phyloP scores from a whole-genome alignment of 2,888 invertebrate species.

The Lysandra bellargus region DNA sequence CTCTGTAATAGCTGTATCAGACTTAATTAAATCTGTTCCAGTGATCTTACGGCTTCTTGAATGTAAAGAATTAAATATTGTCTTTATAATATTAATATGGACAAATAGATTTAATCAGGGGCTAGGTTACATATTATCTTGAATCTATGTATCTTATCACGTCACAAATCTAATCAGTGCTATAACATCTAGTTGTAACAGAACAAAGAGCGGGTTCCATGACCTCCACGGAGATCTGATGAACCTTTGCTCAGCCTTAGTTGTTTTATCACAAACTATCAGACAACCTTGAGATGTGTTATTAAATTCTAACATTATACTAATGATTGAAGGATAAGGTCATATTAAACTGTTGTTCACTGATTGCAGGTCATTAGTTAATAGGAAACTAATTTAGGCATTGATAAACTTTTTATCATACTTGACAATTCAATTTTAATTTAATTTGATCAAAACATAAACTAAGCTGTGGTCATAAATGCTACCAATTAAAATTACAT shows the following conservation, averaged over 20 bases:
- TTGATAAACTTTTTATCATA: not conserved
- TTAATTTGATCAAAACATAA: not conserved
- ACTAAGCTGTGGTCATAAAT: too few relatives aligned
- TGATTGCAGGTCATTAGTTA: not conserved
- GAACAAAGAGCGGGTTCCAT: not conserved
- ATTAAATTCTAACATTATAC: not conserved
- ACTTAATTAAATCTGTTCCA: not conserved
- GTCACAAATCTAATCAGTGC: not conserved
- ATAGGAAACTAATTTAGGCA: not conserved
- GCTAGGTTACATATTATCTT: not conserved
- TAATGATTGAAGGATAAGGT: not conserved
- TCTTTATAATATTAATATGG: not conserved
- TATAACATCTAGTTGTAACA: not conserved
- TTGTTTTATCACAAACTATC: slow-evolving; percentile 4
- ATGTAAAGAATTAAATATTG: not conserved
- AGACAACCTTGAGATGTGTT: not conserved
- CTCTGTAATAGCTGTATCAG: too few relatives aligned
- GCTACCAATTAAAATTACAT: too few relatives aligned
- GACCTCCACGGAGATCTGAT: not conserved
- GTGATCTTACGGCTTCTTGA: not conserved
- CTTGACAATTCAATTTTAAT: not conserved
- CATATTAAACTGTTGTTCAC: not conserved
- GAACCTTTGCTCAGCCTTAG: slow-evolving; percentile 9
- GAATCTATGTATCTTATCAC: not conserved
- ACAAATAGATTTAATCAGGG: not conserved